These are phyloP conservation scores for Emydoidea blandingii DNA, from an alignment of 2,797 vertebrate genomes.

Conservation along the genomic window DNA sequence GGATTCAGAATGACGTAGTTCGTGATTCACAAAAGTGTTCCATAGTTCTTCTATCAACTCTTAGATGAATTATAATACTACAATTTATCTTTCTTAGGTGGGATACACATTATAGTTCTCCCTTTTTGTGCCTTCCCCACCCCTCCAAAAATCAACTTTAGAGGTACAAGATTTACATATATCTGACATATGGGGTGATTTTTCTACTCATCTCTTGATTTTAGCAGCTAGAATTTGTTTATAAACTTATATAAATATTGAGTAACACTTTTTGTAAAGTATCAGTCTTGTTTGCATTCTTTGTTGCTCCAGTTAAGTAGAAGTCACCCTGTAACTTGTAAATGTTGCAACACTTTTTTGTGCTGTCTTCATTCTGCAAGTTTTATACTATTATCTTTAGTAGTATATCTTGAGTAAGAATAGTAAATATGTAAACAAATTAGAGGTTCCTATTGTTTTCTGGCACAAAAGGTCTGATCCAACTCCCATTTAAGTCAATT, in stretches of 20 bases:
- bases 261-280: background rate
- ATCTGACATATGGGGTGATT: background rate
- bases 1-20: background rate
- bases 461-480: background rate
- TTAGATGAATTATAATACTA: background rate
- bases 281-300: background rate
- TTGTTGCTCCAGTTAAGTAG: background rate
- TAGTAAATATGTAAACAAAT: constrained; percentile 11
- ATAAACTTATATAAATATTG: background rate
- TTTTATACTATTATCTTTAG: background rate
- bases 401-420: background rate
- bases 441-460: background rate
- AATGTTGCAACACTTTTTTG: constrained; percentile 19
- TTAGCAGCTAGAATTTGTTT: constrained; percentile 20
- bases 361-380: background rate
- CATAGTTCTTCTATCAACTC: background rate
- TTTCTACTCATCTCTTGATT: background rate
- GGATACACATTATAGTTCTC: accelerated
- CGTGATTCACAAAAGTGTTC: background rate
- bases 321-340: constrained; percentile 30
- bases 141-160: background rate
- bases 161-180: background rate
- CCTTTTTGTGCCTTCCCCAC: accelerated
- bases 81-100: background rate
- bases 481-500: background rate